Evolutionary conservation across 2,888 invertebrate species (phyloP).

Genomic region (Ormyrus pomaceus): DNA sequence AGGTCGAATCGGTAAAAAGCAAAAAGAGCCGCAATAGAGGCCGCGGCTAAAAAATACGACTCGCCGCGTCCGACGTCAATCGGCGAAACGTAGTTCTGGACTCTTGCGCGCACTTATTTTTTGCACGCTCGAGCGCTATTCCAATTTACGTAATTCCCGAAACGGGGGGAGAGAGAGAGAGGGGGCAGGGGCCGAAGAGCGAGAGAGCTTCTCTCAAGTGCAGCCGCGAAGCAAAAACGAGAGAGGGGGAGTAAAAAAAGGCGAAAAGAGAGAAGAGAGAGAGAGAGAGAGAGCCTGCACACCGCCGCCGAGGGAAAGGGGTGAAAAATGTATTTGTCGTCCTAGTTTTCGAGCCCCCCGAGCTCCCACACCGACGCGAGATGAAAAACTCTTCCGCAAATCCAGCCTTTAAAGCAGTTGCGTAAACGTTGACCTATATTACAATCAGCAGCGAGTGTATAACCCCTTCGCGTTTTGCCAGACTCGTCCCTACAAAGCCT

Average conservation of each 20-base stretch:
- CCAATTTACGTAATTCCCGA: slow-evolving; percentile 47
- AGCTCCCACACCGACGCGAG: slow-evolving; percentile 65
- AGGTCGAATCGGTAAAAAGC: no score
- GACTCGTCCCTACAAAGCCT: background rate
- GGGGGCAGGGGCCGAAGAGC: background rate
- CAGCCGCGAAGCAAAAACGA: background rate
- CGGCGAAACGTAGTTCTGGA: slow-evolving; percentile 10
- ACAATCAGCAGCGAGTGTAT: slow-evolving; percentile 64
- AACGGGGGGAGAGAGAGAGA: background rate
- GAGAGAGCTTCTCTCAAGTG: slow-evolving; percentile 10
- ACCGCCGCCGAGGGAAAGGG: slow-evolving; percentile 49
- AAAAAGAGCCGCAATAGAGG: no score
- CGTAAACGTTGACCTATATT: slow-evolving; percentile 75
- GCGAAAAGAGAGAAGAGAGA: slow-evolving; percentile 38
- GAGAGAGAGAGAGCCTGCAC: slow-evolving; percentile 28
- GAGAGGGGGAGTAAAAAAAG: slow-evolving; percentile 5
- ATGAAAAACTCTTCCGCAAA: slow-evolving; percentile 72
- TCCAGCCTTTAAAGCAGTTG: slow-evolving; percentile 73
- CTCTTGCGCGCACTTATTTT: slow-evolving; percentile 34
- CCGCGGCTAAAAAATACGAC: background rate
- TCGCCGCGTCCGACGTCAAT: slow-evolving; percentile 32
- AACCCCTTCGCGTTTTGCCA: background rate
- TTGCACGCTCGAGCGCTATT: slow-evolving; percentile 42
- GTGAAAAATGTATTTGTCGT: slow-evolving; percentile 73
- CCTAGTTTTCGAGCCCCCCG: slow-evolving; percentile 69